A percentile compares a stretch with the other conserved stretches of the same genome.
phyloP scores from a whole-genome alignment of 2,113 vertebrate genomes.

The Casuarius casuarius region DNA sequence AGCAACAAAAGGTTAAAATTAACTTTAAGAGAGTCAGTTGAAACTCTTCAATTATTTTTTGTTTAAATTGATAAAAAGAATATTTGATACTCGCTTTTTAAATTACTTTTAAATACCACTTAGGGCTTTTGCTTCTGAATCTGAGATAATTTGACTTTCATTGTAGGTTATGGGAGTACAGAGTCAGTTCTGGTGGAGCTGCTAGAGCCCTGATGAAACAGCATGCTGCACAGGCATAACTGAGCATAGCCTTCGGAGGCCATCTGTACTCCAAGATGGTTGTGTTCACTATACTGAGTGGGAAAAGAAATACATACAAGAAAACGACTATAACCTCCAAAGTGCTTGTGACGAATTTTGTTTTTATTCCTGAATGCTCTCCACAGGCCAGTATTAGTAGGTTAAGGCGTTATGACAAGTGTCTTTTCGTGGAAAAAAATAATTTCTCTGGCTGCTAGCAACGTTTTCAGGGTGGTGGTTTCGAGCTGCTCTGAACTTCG shows the following conservation, averaged over 20 bases:
- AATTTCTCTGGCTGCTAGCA: not conserved
- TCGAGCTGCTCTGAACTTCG: not conserved
- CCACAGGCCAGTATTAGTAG: not conserved
- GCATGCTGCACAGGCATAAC: no score
- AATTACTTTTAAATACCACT: not conserved
- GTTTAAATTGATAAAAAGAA: not conserved
- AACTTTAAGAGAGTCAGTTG: not conserved
- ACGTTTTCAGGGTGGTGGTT: not conserved
- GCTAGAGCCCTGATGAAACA: no score
- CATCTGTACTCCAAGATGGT: no score
- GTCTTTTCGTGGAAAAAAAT: not conserved
- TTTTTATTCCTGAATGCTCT: not conserved
- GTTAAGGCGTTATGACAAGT: not conserved
- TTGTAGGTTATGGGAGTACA: no score
- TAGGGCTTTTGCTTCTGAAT: not conserved
- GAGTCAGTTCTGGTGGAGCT: no score
- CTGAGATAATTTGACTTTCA: no score
- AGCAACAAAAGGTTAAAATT: not conserved
- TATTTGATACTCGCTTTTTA: not conserved
- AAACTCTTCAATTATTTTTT: no score
- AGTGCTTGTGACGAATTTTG: not conserved
- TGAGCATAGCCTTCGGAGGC: no score
- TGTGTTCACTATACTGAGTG: not conserved
- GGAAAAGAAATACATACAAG: not conserved
- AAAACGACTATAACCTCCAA: not conserved